Base-by-base conservation (phyloP, 2,113 vertebrate genomes). In the Apus apus region DNA sequence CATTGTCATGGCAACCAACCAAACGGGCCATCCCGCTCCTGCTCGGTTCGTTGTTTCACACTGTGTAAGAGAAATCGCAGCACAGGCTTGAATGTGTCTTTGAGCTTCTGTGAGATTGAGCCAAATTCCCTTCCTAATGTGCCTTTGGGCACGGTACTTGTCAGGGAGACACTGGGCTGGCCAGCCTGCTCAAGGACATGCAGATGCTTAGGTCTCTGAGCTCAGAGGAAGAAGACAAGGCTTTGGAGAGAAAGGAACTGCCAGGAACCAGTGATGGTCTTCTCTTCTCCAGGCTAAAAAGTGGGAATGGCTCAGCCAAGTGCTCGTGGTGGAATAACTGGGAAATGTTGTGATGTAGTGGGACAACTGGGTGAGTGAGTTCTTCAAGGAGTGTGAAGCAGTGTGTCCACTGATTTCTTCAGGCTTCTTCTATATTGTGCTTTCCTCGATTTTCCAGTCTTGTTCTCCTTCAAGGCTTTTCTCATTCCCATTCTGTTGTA, bases 1-100 rank as follows among this genome's bases (percentile, higher is more conserved):
- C 25, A 84, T 86, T 86, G 95, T 93, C 94, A 96, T 96, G 91
- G 89, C 83, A 97, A 97, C 97, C 57, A 95, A 88, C 91, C 95
- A 94, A 96, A 86, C 60, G 91, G 95, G 87, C 93, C 94, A 82
- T 82, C 93, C 75, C 85, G 76, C 90, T 85, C 87, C 87, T 74
- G 79, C 61, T 89, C 11, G 0, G 15, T 92, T 91, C 86, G 58
- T 83, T 96, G 92, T 93, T 62, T 68, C 43, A 19, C 3, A 1
- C 78, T 13, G 38, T 27, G 27, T 51, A 67, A 81, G 7, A 75
- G 76, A 90, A 93, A 84, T 51, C 57, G 21, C 51, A 74, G 93
- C 56, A 14, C 0, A 1, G 85, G 34, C 0, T 0, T 53, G 36
- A 43, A 80, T 13, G 38, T 40, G 45, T 20, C 40, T 90, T 46